A percentile compares a stretch with the other conserved stretches of the same genome.
phyloP scores from a whole-genome alignment of 2,113 vertebrate species.

The Ahaetulla prasina region DNA sequence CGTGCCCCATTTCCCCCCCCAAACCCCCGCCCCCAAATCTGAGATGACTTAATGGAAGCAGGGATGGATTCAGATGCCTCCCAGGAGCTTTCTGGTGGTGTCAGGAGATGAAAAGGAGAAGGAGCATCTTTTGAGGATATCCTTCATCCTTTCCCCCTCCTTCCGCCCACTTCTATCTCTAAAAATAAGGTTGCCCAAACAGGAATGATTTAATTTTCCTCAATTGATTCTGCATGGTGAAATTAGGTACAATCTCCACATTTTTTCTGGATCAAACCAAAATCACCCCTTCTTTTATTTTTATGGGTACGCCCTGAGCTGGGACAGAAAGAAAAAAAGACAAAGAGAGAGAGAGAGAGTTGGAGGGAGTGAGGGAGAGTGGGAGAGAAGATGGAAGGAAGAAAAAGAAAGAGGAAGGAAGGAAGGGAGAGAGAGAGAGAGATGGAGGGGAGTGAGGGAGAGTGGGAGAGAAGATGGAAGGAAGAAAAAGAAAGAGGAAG shows the following conservation, averaged over 20 bases:
- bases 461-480: rapidly evolving
- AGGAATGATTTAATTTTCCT: neutral
- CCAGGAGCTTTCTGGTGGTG: neutral
- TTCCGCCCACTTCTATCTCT: neutral
- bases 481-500: too few relatives aligned
- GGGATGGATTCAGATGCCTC: slow-evolving; percentile 10
- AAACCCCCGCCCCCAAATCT: neutral
- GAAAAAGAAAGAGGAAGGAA: too few relatives aligned
- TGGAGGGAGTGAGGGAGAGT: too few relatives aligned
- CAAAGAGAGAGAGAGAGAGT: too few relatives aligned
- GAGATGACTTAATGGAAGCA: slow-evolving; percentile 43
- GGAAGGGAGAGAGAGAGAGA: too few relatives aligned
- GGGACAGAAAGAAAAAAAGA: too few relatives aligned
- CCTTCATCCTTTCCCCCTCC: neutral
- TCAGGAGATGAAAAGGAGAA: neutral
- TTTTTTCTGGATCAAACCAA: neutral
- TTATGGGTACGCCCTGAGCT: neutral
- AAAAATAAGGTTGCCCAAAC: neutral
- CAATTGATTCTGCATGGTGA: neutral
- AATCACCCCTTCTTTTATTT: neutral
- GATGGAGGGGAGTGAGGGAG: too few relatives aligned
- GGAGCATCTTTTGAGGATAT: neutral
- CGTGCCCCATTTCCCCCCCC: neutral
- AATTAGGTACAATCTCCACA: neutral
- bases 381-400: too few relatives aligned